Conservation (phyloP, 2,888 invertebrate genomes). For the Ligdia adustata region DNA sequence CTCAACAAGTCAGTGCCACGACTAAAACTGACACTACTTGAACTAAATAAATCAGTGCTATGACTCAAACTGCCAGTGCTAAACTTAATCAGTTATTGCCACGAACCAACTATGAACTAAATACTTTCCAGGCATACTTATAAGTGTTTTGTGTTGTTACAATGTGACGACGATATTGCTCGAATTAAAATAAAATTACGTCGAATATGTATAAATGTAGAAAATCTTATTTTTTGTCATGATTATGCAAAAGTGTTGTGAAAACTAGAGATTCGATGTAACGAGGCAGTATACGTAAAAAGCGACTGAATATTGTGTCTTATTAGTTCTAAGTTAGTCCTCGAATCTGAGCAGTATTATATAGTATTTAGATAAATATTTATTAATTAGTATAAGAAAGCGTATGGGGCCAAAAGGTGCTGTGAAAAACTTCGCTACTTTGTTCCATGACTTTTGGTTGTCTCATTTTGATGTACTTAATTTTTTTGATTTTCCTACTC, state of each 20-base stretch:
- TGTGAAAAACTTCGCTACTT: slow-evolving; percentile 58
- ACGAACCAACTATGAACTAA: neutral
- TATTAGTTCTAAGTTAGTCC: slow-evolving; percentile 38
- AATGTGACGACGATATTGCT: neutral
- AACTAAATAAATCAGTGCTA: neutral
- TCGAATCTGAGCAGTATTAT: slow-evolving; percentile 74
- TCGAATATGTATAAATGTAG: neutral
- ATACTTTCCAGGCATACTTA: slow-evolving; percentile 1
- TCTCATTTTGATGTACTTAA: slow-evolving; percentile 32
- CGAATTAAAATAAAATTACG: neutral
- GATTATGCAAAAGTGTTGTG: slow-evolving; percentile 20
- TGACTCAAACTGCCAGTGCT: neutral
- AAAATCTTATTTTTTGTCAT: neutral
- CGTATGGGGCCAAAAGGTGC: slow-evolving; percentile 75
- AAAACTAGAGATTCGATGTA: slow-evolving; percentile 25
- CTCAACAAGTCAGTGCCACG: neutral
- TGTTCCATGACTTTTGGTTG: slow-evolving; percentile 63
- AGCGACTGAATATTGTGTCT: slow-evolving; percentile 45
- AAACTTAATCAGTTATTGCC: neutral
- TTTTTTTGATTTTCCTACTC: slow-evolving; percentile 20
- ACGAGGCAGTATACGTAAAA: slow-evolving; percentile 36
- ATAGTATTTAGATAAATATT: slow-evolving; percentile 62
- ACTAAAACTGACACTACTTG: neutral
- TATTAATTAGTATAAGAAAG: slow-evolving; percentile 52
- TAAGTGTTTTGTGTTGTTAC: slow-evolving; percentile 1